Conservation (phyloP, 1,140 invertebrate species). For the Doryteuthis pealeii region DNA sequence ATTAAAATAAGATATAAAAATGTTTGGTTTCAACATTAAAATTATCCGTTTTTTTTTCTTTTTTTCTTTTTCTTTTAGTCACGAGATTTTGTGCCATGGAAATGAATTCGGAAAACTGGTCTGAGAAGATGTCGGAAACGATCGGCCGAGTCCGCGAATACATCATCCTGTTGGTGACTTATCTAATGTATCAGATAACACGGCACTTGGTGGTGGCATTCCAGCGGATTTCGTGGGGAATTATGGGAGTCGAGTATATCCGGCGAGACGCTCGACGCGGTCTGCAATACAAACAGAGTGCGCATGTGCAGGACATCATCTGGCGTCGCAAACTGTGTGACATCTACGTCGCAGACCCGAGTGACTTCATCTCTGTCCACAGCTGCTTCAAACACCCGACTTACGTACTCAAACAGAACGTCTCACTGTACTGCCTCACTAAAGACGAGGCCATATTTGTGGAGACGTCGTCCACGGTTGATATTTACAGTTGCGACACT, state of each 20-base stretch:
- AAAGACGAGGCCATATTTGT: conserved; percentile 49
- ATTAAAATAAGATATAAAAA: neutral
- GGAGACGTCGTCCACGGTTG: conserved; percentile 34
- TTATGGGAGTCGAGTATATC: conserved; percentile 48
- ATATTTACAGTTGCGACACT: conserved; percentile 34
- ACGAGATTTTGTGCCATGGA: conserved; percentile 21
- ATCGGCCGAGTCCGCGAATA: conserved; percentile 47
- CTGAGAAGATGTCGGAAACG: conserved; percentile 49
- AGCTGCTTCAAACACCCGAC: conserved; percentile 51
- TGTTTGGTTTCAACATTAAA: neutral
- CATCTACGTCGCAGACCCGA: conserved; percentile 40
- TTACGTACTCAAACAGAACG: conserved; percentile 47
- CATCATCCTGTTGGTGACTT: conserved; percentile 38
- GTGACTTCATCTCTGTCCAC: conserved; percentile 51
- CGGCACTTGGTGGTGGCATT: conserved; percentile 44
- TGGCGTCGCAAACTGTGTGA: conserved; percentile 48
- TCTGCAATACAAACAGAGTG: conserved; percentile 51
- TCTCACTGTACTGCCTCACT: conserved; percentile 50
- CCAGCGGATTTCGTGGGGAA: conserved; percentile 53
- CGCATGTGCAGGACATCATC: conserved; percentile 50
- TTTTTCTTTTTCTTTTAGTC: conserved; percentile 11
- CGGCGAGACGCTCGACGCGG: conserved; percentile 46
- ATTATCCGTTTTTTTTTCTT: neutral
- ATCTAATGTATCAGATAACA: conserved; percentile 39
- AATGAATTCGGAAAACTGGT: conserved; percentile 35